Evolutionary conservation across 2,113 vertebrate genomes (phyloP).

Genomic region (Ictalurus furcatus): DNA sequence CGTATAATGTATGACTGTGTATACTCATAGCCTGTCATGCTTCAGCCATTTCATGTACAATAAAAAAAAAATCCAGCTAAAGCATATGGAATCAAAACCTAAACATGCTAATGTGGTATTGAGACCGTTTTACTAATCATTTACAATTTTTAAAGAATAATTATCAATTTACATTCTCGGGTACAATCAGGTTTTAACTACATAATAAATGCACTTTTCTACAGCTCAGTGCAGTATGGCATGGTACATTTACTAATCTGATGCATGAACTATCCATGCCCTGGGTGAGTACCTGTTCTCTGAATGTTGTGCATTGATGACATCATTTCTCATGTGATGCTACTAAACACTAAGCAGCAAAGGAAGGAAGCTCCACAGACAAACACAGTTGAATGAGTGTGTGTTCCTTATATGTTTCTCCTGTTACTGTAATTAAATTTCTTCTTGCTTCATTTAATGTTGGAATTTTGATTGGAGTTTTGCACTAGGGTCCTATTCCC

Average conservation of each 20-base stretch:
- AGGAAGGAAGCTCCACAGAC: background rate
- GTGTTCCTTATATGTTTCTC: background rate
- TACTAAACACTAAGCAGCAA: background rate
- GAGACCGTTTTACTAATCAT: background rate
- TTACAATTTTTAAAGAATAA: background rate
- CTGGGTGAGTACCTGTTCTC: background rate
- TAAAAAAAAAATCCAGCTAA: conserved; percentile 2
- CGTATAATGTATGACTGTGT: conserved; percentile 23
- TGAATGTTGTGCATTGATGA: background rate
- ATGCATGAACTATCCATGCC: background rate
- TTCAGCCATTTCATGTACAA: conserved; percentile 8
- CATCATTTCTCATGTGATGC: background rate
- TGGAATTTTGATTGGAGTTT: background rate
- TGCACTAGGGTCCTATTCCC: background rate
- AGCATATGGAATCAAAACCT: background rate
- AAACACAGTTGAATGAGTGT: background rate
- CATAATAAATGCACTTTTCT: conserved; percentile 13
- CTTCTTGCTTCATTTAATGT: conserved; percentile 8
- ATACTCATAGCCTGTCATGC: conserved; percentile 19
- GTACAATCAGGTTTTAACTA: background rate
- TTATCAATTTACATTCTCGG: background rate
- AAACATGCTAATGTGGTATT: background rate
- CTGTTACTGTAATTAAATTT: background rate
- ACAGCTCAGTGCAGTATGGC: background rate
- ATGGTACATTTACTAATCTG: background rate